Evolutionary conservation across 2,113 vertebrate genomes (phyloP).

Genomic region (Lasiurus borealis): DNA sequence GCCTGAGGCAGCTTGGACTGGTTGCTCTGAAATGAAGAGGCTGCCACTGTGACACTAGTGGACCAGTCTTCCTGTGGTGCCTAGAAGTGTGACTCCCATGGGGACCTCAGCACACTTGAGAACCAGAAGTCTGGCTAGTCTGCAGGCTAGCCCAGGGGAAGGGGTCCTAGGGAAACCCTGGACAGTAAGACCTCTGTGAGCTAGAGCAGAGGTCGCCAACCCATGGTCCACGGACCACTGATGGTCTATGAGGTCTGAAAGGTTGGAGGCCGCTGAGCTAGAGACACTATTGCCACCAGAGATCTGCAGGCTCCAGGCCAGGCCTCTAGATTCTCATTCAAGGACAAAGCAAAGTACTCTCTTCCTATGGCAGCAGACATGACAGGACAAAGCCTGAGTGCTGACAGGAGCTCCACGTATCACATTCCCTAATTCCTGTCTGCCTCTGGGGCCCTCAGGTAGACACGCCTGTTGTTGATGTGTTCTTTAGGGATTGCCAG

Average conservation of each 20-base stretch:
- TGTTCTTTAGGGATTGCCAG: slow-evolving; percentile 19
- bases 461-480: neutral
- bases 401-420: neutral
- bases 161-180: neutral
- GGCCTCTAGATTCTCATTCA: neutral
- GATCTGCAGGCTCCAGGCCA: neutral
- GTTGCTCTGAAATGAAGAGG: neutral
- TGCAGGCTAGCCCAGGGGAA: neutral
- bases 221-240: too few relatives aligned
- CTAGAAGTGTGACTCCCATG: neutral
- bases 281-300: neutral
- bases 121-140: neutral
- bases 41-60: fast-evolving
- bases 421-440: neutral
- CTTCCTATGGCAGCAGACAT: neutral
- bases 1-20: too few relatives aligned
- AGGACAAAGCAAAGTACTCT: slow-evolving; percentile 36
- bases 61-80: fast-evolving
- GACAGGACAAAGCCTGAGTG: neutral
- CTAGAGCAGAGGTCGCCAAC: neutral
- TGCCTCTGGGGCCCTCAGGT: neutral
- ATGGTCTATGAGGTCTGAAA: too few relatives aligned
- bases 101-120: neutral
- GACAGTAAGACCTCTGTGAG: neutral
- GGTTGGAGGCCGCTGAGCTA: too few relatives aligned